phyloP scores from a whole-genome alignment of 2,797 vertebrate genomes.

The Neostethus bicornis region DNA sequence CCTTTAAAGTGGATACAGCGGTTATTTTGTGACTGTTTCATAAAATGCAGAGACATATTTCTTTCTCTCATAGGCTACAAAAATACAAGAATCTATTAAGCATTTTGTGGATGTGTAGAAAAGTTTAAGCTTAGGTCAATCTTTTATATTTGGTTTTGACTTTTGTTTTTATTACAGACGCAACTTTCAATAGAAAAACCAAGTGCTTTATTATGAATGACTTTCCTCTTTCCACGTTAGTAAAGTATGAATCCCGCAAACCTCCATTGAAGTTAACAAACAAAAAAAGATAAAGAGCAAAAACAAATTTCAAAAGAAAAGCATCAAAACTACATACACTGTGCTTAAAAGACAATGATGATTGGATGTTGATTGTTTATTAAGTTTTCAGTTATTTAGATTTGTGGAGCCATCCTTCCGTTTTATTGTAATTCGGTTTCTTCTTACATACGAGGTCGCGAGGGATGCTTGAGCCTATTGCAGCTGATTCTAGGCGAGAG shows the following conservation, averaged over 20 bases:
- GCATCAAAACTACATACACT: background rate
- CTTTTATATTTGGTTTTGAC: background rate
- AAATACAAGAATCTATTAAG: background rate
- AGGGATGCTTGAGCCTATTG: too few species aligned
- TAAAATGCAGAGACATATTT: background rate
- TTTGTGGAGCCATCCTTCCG: too few species aligned
- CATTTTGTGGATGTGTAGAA: background rate
- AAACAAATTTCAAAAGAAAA: background rate
- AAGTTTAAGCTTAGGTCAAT: too few species aligned
- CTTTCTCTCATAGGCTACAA: background rate
- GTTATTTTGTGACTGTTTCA: background rate
- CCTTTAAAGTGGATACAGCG: background rate
- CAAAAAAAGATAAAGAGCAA: background rate
- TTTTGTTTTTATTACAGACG: background rate
- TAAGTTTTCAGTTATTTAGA: too few species aligned
- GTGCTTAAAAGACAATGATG: background rate
- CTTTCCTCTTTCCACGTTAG: background rate
- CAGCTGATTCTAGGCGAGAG: too few species aligned
- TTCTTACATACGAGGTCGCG: too few species aligned
- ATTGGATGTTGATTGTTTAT: background rate
- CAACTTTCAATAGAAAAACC: background rate
- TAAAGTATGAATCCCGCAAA: background rate
- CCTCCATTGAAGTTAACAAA: background rate
- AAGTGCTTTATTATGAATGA: too few species aligned
- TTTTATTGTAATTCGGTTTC: too few species aligned